Percentiles rank a stretch among this genome's conserved stretches.
phyloP scores from a whole-genome alignment of 2,888 invertebrate species.

The Dorcus parallelipipedus region DNA sequence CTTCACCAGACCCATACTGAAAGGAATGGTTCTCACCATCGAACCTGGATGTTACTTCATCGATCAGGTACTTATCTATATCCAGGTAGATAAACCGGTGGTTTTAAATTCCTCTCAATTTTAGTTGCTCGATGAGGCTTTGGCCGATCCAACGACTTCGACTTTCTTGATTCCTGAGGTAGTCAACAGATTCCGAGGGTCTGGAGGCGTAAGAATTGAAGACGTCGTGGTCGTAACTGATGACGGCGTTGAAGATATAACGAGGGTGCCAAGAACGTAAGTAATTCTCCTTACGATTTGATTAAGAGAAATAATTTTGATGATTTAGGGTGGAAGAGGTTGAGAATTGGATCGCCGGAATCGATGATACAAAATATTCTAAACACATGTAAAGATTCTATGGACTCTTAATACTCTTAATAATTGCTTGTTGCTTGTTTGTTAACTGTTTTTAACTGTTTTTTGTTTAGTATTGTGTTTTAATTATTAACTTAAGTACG shows the following conservation, averaged over 20 bases:
- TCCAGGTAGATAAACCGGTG: too few relatives aligned
- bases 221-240: conserved; percentile 68
- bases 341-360: too few relatives aligned
- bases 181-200: conserved; percentile 72
- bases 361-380: neutral
- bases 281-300: conserved; percentile 35
- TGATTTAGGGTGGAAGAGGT: too few relatives aligned
- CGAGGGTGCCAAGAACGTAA: conserved; percentile 89
- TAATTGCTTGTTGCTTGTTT: too few relatives aligned
- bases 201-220: conserved; percentile 96
- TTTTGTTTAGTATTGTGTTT: too few relatives aligned
- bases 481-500: too few relatives aligned
- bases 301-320: too few relatives aligned
- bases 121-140: conserved; percentile 78
- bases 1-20: conserved; percentile 70
- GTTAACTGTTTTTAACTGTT: too few relatives aligned
- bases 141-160: conserved; percentile 66
- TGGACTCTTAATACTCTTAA: too few relatives aligned
- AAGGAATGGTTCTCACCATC: conserved; percentile 90
- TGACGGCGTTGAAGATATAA: neutral
- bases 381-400: too few relatives aligned
- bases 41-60: conserved; percentile 99
- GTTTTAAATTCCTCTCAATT: conserved; percentile 9
- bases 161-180: conserved; percentile 73
- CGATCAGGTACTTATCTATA: conserved; percentile 54